Conservation (phyloP, 2,797 vertebrate species). For the Esox lucius region DNA sequence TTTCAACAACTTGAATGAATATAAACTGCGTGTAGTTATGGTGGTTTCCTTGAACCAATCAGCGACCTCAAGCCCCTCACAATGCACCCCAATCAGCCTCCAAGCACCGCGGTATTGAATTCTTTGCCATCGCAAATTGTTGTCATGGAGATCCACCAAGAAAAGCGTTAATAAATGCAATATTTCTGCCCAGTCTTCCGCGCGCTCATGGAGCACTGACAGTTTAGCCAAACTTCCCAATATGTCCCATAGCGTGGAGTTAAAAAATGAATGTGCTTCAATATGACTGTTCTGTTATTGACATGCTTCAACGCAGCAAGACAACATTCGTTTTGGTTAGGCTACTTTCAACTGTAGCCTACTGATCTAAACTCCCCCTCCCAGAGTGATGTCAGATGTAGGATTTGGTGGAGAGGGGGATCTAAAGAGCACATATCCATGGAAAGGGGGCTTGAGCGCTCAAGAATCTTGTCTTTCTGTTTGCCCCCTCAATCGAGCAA, state of each 20-base stretch:
- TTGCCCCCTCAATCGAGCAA: constrained; percentile 99
- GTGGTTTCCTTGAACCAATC: constrained; percentile 95
- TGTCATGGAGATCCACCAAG: constrained; percentile 89
- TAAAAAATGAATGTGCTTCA: not conserved
- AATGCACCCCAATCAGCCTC: constrained; percentile 98
- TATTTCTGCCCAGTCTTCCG: constrained; percentile 76
- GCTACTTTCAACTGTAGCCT: constrained; percentile 68
- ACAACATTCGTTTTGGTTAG: constrained; percentile 68
- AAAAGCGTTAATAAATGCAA: constrained; percentile 88
- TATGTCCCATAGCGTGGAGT: not conserved
- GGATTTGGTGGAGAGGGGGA: constrained; percentile 72
- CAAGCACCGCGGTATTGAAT: constrained; percentile 92
- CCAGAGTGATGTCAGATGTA: constrained; percentile 86
- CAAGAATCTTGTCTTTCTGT: constrained; percentile 99
- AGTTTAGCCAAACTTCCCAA: not conserved
- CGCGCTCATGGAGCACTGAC: constrained; percentile 53
- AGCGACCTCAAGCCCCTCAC: constrained; percentile 95
- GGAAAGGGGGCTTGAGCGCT: constrained; percentile 97
- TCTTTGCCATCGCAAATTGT: constrained; percentile 98
- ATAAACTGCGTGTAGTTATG: constrained; percentile 92
- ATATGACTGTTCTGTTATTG: constrained; percentile 17
- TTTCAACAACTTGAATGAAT: constrained; percentile 97
- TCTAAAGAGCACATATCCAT: constrained; percentile 98
- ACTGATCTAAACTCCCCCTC: constrained; percentile 67
- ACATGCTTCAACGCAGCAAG: constrained; percentile 70